Evolutionary conservation across 2,797 vertebrate genomes (phyloP).

Genomic region (Gymnodraco acuticeps): DNA sequence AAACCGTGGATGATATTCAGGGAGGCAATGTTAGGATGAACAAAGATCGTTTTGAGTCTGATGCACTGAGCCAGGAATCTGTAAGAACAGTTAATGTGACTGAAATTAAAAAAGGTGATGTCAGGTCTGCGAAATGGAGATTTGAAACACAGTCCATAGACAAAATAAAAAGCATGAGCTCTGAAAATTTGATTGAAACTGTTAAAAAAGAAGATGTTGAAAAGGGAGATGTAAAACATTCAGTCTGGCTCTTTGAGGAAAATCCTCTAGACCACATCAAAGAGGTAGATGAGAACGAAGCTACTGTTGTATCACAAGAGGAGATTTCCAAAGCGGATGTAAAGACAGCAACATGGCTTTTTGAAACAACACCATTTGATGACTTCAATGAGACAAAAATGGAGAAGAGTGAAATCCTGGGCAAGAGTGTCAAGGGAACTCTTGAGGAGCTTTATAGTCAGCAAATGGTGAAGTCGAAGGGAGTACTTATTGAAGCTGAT

Average conservation of each 20-base stretch:
- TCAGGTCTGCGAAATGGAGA: slow-evolving; percentile 92
- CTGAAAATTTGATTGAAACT: slow-evolving; percentile 87
- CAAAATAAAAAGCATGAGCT: slow-evolving; percentile 89
- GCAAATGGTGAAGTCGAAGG: slow-evolving; percentile 89
- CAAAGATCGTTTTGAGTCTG: slow-evolving; percentile 90
- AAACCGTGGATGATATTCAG: slow-evolving; percentile 87
- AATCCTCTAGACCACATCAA: slow-evolving; percentile 90
- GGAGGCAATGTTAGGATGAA: slow-evolving; percentile 90
- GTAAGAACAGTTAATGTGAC: slow-evolving; percentile 91
- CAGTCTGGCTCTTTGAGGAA: slow-evolving; percentile 96
- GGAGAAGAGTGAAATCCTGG: slow-evolving; percentile 89
- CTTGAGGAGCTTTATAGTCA: slow-evolving; percentile 91
- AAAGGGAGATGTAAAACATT: slow-evolving; percentile 91
- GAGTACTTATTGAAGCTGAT: slow-evolving; percentile 92
- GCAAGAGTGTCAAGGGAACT: slow-evolving; percentile 93
- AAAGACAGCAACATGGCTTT: slow-evolving; percentile 93
- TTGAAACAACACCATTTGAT: slow-evolving; percentile 93
- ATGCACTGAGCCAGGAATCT: slow-evolving; percentile 74
- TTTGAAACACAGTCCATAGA: slow-evolving; percentile 94
- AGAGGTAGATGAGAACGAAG: slow-evolving; percentile 81
- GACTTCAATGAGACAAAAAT: slow-evolving; percentile 88
- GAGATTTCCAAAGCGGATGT: slow-evolving; percentile 91
- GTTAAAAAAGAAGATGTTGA: slow-evolving; percentile 89
- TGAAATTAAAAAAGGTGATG: slow-evolving; percentile 93
- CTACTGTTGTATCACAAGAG: slow-evolving; percentile 70